Base-by-base conservation (phyloP, 2,797 vertebrate genomes). In the Rousettus madagascariensis region DNA sequence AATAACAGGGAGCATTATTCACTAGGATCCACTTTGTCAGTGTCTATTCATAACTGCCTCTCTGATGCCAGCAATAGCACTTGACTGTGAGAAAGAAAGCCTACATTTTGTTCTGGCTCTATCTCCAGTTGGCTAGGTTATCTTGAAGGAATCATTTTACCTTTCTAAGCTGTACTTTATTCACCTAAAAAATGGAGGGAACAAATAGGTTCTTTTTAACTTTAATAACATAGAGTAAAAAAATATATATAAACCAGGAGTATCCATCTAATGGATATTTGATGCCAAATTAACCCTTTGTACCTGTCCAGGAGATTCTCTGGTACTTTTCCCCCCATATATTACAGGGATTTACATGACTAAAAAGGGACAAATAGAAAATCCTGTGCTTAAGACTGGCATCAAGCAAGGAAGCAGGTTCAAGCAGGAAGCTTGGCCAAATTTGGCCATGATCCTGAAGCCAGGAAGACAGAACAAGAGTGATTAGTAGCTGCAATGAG, bases 131-230 rank as follows among this genome's bases (percentile, higher is more conserved):
- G 11, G 12, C 74, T 93, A 41, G 30, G n/a, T 90, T 22, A 68
- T 49, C 8, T 26, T 30, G 26, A 72, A 83, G 10, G 41, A 79
- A 79, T 63, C 20, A 94, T 68, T 84, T 79, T 43, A 90, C 51
- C 46, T 92, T 90, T 90, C 74, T 77, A 86, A 90, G 30, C 5
- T 88, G 8, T 83, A 75, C 33, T 80, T 93, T 59, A 87, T 74
- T 94, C n/a, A 90, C 57, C 59, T 91, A 6, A 72, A 90, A 94
- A 92, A 72, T 69, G 33, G 86, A 86, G 33, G 26, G 33, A 61
- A 46, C 10, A 63, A 12, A 53, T 63, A 43, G 16, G 51, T 5
- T 33, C 22, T 68, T 78, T 88, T 49, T 17, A 87, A 63, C 12
- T 72, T 95, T 63, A 72, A 61, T 69, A 59, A 53, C 65, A 53